Base-by-base conservation (phyloP, 2,888 invertebrate species). In the Trypoxylon attenuatum region DNA sequence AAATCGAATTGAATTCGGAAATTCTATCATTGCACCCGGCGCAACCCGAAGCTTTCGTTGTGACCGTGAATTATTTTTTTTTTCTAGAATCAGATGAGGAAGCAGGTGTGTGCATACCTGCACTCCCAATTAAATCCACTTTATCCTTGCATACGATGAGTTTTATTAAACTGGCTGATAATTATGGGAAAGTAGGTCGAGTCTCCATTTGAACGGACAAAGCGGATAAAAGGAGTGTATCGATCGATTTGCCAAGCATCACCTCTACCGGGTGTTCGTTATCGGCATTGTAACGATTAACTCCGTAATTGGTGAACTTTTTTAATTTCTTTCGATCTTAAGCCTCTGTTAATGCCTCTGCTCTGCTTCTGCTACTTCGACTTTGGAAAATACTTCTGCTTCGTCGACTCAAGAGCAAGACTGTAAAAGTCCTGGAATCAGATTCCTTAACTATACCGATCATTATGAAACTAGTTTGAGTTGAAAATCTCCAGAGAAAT, bases 131-230 rank as follows among this genome's bases (percentile, higher is more conserved):
- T 71, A 75, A 75, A 68, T 63, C 53, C 52, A 16, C 52, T 69
- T 62, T 51, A 64, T 49, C 51, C 57, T 29, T 16, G 45, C 52
- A 13, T 53, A 42, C 58, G 50, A 46, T 18, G 63, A 69, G 63
- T 77, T 77, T 79, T 77, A 78, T 79, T 74, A 74, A 77, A 73
- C 68, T 63, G 61, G 70, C 66, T 70, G 71, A 73, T 79, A 82
- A 79, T 77, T 78, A 79, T 76, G 78, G 71, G 69, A 67, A 79
- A 82, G 72, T 82, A 69, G 80, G 81, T 81, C 80, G 76, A 77
- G 77, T 73, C 73, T 75, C 71, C 46, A 69, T 73, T 13, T 66
- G 67, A 62, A 52, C 61, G 67, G 41, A 62, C 54, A 53, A 63
- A 63, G 59, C 52, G 56, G 63, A 58, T 55, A 71, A 65, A 75